Evolutionary conservation across 2,113 vertebrate genomes (phyloP).

Genomic region (Phylloscopus trochilus): DNA sequence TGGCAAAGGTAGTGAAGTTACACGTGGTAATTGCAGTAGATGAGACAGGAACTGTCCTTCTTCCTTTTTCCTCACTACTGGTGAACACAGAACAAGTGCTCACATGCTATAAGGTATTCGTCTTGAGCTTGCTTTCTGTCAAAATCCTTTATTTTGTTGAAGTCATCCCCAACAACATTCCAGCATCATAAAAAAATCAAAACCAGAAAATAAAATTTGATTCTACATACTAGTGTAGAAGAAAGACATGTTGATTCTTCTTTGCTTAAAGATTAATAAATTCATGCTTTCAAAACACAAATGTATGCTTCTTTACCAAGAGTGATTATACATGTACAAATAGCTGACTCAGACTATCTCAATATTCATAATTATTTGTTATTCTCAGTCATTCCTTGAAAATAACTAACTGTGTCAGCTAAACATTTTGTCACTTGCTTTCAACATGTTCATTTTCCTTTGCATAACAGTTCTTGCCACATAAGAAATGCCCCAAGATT

Average conservation of each 20-base stretch:
- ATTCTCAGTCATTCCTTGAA: constrained; percentile 24
- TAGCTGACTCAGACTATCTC: constrained; percentile 1
- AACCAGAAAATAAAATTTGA: background rate
- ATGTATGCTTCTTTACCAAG: background rate
- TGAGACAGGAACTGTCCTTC: background rate
- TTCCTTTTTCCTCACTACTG: background rate
- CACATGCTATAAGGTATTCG: background rate
- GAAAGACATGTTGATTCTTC: background rate
- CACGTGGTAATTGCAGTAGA: background rate
- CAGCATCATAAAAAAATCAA: background rate
- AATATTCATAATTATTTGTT: constrained; percentile 33
- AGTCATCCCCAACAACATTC: background rate
- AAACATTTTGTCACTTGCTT: constrained; percentile 58
- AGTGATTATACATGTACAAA: background rate
- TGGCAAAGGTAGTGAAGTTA: background rate
- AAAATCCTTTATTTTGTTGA: background rate
- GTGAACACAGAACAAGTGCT: background rate
- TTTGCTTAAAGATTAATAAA: background rate
- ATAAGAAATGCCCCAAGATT: constrained; percentile 34
- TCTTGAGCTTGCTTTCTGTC: background rate
- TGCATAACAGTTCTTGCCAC: constrained; percentile 32
- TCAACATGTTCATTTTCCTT: constrained; percentile 30
- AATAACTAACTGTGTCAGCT: constrained; percentile 28
- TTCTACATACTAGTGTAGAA: background rate
- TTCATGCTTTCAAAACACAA: background rate